Base-by-base conservation (phyloP, 2,113 vertebrate genomes). In the Micromys minutus region DNA sequence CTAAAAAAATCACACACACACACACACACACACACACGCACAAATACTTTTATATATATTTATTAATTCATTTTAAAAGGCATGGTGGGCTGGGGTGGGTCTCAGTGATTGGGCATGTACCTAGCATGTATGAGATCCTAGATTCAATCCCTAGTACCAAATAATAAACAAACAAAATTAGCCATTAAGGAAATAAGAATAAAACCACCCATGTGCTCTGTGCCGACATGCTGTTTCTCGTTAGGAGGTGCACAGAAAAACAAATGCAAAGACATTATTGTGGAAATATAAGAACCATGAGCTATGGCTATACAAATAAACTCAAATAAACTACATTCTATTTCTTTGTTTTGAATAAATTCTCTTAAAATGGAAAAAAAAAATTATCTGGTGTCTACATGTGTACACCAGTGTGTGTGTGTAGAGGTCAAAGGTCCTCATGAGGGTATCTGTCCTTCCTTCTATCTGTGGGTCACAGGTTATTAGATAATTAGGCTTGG, bases 191-290 rank as follows among this genome's bases (percentile, higher is more conserved):
- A 55, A 45, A 80, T 21, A 55, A 13, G 24, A 80, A 22, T 2
- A n/a, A 67, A 94, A 88, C 83, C 12, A 72, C 10, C 75, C 93
- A 77, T 16, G 47, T 71, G 75, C 61, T 67, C 24, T 94, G 71
- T 92, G 63, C 45, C 74, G 13, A 17, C 24, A 52, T 12, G 47
- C 31, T 15, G 75, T 63, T 85, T 85, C 81, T 83, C 50, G 90
- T 26, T 61, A 89, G 31, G 93, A 89, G 52, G 91, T 69, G 77
- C 19, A 67, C 36, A 86, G 74, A 93, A 92, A 93, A 87, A 92
- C 8, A 22, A 80, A 93, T 55, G 36, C 71, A 76, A 71, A 94
- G 65, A 92, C 11, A 59, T 3, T 47, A 81, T n/a, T 96, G 77
- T 77, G 42, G 52, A 71, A 84, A 21, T n/a, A 11, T 69, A 84